Base-by-base conservation (phyloP, 2,797 vertebrate species). In the Meriones psammophilus region DNA sequence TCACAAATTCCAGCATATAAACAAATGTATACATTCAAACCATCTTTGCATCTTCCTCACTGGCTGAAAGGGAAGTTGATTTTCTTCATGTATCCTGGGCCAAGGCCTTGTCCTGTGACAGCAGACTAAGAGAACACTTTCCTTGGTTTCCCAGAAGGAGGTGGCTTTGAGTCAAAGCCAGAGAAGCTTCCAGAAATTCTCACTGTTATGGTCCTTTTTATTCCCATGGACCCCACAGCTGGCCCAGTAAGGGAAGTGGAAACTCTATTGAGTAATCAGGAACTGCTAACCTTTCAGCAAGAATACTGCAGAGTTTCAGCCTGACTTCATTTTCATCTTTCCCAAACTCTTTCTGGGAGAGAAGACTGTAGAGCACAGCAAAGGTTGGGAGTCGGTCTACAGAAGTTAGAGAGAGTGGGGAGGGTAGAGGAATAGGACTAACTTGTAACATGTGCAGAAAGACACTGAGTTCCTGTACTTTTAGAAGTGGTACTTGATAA, bases 171-270 rank as follows among this genome's bases (percentile, higher is more conserved):
- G 84, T 83, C 33, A 66, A 66, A 95, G 97, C 93, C 96, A 98
- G 97, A 89, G 92, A 96, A 50, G 15, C 95, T 88, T 98, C 95
- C 94, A 97, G 97, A 97, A 98, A 98, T 98, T 98, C 97, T 98
- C 94, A 22, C 86, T 96, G 64, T 97, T 96, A 98, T 98, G 98
- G 97, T 98, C 96, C 98, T 81, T 96, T 87, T 79, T 88, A 71
- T 97, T 96, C 97, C 96, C 96, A 83, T 15, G 74, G 96, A 96
- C 96, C 58, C 96, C 86, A 95, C 96, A 98, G 96, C 96, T 98
- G 97, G 95, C 92, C 93, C 0, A 0, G 74, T 56, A 88, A 97
- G 83, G 96, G 91, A 95, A 71, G 60, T 46, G 69, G 97, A 95
- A 98, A 98, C 95, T 98, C 97, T 97, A 86, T 68, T 76, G 76